Conservation (phyloP, 1,140 invertebrate genomes). For the Lethrus apterus region DNA sequence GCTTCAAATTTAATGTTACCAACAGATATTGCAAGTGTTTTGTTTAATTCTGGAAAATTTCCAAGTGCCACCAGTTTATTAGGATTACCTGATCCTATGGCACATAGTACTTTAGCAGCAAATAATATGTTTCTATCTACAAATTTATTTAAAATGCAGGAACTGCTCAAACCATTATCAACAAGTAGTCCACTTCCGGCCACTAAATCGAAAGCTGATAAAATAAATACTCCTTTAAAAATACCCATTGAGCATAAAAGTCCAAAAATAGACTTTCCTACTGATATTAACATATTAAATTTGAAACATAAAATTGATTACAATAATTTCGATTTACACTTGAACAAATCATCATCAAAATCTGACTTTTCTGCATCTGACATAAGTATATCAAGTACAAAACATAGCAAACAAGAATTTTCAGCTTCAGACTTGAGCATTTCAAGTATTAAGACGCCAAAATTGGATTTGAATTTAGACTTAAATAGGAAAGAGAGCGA, state of each 20-base stretch:
- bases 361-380: conserved; percentile 38
- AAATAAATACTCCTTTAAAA: conserved; percentile 39
- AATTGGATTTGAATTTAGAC: conserved; percentile 32
- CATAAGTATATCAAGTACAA: conserved; percentile 31
- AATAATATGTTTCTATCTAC: conserved; percentile 60
- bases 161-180: conserved; percentile 45
- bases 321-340: conserved; percentile 42
- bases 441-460: conserved; percentile 38
- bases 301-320: conserved; percentile 38
- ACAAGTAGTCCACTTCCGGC: conserved; percentile 40
- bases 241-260: conserved; percentile 31
- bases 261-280: conserved; percentile 34
- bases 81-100: conserved; percentile 58
- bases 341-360: conserved; percentile 39
- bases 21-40: conserved; percentile 51
- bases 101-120: conserved; percentile 57
- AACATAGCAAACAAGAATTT: conserved; percentile 37
- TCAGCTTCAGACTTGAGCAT: conserved; percentile 39
- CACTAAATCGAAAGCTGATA: conserved; percentile 32
- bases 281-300: conserved; percentile 31
- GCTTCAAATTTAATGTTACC: conserved; percentile 52
- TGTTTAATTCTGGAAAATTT: conserved; percentile 54
- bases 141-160: conserved; percentile 47
- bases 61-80: conserved; percentile 47
- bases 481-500: conserved; percentile 25